These are phyloP conservation scores for Muscicapa comitata DNA, from an alignment of 2,797 vertebrate species.

Conservation along the genomic window DNA sequence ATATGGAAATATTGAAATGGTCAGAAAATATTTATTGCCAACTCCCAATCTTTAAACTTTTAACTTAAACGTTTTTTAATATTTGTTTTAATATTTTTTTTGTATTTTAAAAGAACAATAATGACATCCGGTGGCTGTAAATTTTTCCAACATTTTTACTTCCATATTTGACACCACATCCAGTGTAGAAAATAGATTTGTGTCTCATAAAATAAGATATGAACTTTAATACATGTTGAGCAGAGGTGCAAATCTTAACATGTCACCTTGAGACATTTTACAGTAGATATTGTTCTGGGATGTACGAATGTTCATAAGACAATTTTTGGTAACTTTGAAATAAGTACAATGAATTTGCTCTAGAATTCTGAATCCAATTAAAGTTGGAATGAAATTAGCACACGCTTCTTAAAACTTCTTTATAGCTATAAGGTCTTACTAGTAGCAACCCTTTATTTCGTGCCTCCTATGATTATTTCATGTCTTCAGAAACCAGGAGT, in stretches of 20 bases:
- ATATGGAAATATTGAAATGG: neutral
- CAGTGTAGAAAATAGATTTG: neutral
- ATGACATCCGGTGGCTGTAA: conserved; percentile 56
- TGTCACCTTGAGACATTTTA: neutral
- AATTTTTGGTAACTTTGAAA: neutral
- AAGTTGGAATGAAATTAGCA: neutral
- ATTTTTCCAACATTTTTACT: neutral
- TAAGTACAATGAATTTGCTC: neutral
- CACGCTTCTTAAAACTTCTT: neutral
- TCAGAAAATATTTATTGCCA: neutral
- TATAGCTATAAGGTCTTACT: neutral
- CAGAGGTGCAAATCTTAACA: neutral
- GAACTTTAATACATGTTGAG: neutral
- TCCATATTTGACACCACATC: neutral
- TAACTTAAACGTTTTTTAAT: neutral
- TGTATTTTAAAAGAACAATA: neutral
- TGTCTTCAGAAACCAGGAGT: neutral
- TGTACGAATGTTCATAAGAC: neutral
- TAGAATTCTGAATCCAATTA: neutral
- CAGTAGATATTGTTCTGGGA: neutral
- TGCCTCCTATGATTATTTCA: neutral
- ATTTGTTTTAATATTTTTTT: neutral
- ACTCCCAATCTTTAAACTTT: neutral
- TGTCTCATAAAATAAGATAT: neutral
- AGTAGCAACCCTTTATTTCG: neutral